Conservation (phyloP, 2,113 vertebrate genomes). For the Corythaeola cristata region DNA sequence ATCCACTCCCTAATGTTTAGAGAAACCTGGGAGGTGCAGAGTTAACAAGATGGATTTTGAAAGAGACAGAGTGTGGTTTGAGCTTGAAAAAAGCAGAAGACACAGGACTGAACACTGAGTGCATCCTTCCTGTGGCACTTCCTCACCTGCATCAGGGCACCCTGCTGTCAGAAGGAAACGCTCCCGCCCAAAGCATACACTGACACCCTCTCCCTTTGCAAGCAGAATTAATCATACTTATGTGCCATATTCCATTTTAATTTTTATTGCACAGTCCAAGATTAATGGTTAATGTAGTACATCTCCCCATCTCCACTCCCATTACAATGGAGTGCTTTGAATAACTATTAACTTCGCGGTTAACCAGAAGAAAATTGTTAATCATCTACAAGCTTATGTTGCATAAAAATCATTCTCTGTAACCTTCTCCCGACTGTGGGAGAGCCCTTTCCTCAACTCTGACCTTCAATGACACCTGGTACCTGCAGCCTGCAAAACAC, state of each 20-base stretch:
- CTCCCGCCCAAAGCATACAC: not conserved
- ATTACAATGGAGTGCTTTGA: constrained; percentile 69
- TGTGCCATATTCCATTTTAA: constrained; percentile 58
- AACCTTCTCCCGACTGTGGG: constrained; percentile 57
- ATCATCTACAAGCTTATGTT: constrained; percentile 73
- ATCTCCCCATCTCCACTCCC: constrained; percentile 41
- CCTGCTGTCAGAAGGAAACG: not conserved
- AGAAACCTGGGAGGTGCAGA: not conserved
- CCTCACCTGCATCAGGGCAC: not conserved
- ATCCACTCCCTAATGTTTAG: not conserved
- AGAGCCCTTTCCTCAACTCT: constrained; percentile 9
- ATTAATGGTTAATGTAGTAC: constrained; percentile 74
- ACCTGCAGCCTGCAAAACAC: constrained; percentile 51
- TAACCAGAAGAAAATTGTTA: constrained; percentile 74
- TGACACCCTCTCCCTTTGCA: constrained; percentile 48
- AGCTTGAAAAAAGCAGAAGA: not conserved
- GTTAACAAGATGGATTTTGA: not conserved
- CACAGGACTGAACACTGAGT: not conserved
- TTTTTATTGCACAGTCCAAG: constrained; percentile 62
- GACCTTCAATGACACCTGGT: constrained; percentile 73
- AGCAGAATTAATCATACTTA: constrained; percentile 60
- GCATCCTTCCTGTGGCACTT: not conserved
- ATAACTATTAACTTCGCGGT: constrained; percentile 74
- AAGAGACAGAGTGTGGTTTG: not conserved
- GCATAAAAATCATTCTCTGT: constrained; percentile 65